Percentiles rank a stretch among this genome's conserved stretches.
Evolutionary conservation across 2,113 vertebrate genomes (phyloP).

Genomic region (Zootoca vivipara): DNA sequence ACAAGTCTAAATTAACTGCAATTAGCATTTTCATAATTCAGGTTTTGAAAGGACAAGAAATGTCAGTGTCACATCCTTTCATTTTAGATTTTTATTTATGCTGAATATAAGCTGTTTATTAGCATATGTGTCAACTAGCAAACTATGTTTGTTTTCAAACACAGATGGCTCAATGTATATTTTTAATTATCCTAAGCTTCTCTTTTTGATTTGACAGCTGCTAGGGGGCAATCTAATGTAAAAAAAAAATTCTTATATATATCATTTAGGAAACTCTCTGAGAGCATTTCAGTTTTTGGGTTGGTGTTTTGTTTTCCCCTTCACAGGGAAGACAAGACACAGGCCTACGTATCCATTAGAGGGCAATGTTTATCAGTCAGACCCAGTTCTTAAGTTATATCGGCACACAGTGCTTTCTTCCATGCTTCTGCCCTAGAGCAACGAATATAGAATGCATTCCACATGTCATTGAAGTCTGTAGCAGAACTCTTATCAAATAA

Average conservation of each 20-base stretch:
- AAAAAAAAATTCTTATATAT: background rate
- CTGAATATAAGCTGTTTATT: conserved; percentile 1
- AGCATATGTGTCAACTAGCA: background rate
- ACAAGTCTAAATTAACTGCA: conserved; percentile 11
- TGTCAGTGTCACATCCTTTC: conserved; percentile 13
- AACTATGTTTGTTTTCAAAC: conserved; percentile 20
- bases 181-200: background rate
- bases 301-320: background rate
- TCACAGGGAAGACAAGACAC: background rate
- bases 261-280: background rate
- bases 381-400: background rate
- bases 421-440: background rate
- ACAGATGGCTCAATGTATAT: background rate
- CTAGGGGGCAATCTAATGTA: background rate
- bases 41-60: background rate
- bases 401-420: background rate
- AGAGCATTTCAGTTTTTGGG: background rate
- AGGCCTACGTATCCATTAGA: background rate
- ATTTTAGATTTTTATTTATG: background rate
- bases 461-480: background rate
- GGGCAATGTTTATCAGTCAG: background rate
- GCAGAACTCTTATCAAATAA: conserved; percentile 1
- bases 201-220: background rate
- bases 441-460: background rate
- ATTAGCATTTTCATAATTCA: conserved; percentile 25